phyloP scores from a whole-genome alignment of 2,888 invertebrate species.

The Carcina quercana region DNA sequence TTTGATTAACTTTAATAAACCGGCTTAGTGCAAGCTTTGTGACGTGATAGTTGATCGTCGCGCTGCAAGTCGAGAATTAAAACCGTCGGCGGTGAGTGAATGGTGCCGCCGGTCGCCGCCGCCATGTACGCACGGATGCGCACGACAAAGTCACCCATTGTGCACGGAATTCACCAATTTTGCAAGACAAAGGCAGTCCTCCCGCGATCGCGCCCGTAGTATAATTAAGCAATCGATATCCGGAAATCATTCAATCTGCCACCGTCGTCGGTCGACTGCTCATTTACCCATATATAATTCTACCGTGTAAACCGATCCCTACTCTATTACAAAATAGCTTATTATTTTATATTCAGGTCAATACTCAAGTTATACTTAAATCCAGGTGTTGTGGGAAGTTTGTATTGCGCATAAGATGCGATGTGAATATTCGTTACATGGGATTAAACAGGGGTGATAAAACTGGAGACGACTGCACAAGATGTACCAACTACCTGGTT shows the following conservation, averaged over 20 bases:
- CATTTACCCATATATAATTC: too few relatives aligned
- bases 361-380: too few relatives aligned
- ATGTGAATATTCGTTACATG: too few relatives aligned
- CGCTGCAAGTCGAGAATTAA: slow-evolving; percentile 12
- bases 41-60: slow-evolving; percentile 28
- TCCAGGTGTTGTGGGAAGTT: too few relatives aligned
- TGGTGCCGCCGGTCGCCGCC: too few relatives aligned
- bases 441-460: too few relatives aligned
- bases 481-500: too few relatives aligned
- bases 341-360: too few relatives aligned
- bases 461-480: too few relatives aligned
- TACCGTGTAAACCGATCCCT: too few relatives aligned
- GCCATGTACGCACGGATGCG: slow-evolving; percentile 32
- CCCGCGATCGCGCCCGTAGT: slow-evolving; percentile 28
- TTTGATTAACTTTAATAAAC: slow-evolving; percentile 30
- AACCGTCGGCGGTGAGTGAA: slow-evolving; percentile 18
- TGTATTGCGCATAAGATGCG: too few relatives aligned
- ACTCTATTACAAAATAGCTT: too few relatives aligned
- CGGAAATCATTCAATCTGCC: slow-evolving; percentile 34
- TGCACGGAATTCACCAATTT: slow-evolving; percentile 38
- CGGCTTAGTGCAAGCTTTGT: slow-evolving; percentile 28
- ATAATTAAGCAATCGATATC: slow-evolving; percentile 38
- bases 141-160: slow-evolving; percentile 43
- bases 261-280: slow-evolving; percentile 14
- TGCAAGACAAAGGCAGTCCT: slow-evolving; percentile 43